phyloP scores from a whole-genome alignment of 2,113 vertebrate species.

The Rhipidura dahli region DNA sequence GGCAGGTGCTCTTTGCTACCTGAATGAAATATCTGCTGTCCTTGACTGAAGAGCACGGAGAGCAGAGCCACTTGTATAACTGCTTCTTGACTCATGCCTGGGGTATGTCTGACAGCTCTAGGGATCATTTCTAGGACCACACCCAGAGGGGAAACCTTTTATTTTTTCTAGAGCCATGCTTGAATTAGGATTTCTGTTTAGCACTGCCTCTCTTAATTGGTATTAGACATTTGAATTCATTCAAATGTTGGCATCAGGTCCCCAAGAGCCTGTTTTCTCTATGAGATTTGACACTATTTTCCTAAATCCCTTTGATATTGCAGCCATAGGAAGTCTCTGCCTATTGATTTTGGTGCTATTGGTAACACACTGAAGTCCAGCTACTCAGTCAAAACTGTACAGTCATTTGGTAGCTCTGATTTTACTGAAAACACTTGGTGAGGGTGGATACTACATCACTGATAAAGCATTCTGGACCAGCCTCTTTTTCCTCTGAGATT shows the following conservation, averaged over 20 bases:
- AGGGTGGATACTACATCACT: not conserved
- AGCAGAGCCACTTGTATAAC: not conserved
- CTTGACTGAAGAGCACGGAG: not conserved
- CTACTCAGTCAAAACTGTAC: not conserved
- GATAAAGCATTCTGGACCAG: not conserved
- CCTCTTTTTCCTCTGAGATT: not conserved
- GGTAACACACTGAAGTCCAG: not conserved
- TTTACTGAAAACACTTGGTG: not conserved
- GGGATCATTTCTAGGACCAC: slow-evolving; percentile 11
- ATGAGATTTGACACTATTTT: not conserved
- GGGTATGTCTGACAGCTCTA: not conserved
- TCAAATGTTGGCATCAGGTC: not conserved
- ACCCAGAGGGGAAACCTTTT: slow-evolving; percentile 23
- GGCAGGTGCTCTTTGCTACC: not conserved
- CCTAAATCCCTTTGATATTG: not conserved
- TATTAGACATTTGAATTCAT: not conserved
- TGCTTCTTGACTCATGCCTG: slow-evolving; percentile 49
- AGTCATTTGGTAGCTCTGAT: not conserved
- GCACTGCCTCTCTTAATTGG: not conserved
- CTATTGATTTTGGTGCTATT: not conserved
- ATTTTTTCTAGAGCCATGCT: not conserved
- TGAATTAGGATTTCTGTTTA: slow-evolving; percentile 26
- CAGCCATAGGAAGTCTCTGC: not conserved
- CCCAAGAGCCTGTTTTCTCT: not conserved
- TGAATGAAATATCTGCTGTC: not conserved